Evolutionary conservation across 2,888 invertebrate genomes (phyloP).

Genomic region (Cyaniris semiargus): DNA sequence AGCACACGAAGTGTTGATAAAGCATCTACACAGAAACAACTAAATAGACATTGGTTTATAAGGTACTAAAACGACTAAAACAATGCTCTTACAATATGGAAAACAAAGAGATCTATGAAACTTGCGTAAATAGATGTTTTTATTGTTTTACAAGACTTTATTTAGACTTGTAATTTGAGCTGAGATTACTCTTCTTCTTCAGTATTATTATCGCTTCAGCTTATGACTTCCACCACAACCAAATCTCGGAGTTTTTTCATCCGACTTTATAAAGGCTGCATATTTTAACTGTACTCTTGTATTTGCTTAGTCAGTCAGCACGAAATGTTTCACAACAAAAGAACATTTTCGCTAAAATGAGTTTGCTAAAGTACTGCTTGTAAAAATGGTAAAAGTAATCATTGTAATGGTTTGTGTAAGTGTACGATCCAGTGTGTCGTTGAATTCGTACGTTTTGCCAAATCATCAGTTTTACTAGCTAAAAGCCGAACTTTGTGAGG

Average conservation of each 20-base stretch:
- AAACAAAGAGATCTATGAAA: too few relatives aligned
- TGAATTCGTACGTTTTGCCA: too few relatives aligned
- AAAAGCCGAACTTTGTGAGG: too few relatives aligned
- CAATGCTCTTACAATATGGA: too few relatives aligned
- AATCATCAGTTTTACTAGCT: too few relatives aligned
- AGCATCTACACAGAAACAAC: too few relatives aligned
- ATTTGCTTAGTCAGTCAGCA: constrained; percentile 18
- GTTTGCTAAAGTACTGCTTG: neutral
- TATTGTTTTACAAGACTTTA: too few relatives aligned
- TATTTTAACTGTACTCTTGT: constrained; percentile 3
- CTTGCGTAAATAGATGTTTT: too few relatives aligned
- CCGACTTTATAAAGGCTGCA: constrained; percentile 24
- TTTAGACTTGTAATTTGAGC: neutral
- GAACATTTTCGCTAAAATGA: neutral
- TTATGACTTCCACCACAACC: neutral
- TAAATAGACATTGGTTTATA: too few relatives aligned
- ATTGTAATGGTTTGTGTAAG: neutral
- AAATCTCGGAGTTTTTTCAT: constrained; percentile 24
- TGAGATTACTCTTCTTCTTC: neutral
- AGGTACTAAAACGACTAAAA: too few relatives aligned
- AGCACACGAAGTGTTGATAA: too few relatives aligned
- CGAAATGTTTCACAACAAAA: constrained; percentile 20
- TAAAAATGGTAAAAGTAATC: neutral
- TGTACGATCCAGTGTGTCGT: too few relatives aligned
- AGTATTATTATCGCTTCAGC: neutral